phyloP scores from a whole-genome alignment of 1,140 invertebrate species.

The Trichonephila inaurata region DNA sequence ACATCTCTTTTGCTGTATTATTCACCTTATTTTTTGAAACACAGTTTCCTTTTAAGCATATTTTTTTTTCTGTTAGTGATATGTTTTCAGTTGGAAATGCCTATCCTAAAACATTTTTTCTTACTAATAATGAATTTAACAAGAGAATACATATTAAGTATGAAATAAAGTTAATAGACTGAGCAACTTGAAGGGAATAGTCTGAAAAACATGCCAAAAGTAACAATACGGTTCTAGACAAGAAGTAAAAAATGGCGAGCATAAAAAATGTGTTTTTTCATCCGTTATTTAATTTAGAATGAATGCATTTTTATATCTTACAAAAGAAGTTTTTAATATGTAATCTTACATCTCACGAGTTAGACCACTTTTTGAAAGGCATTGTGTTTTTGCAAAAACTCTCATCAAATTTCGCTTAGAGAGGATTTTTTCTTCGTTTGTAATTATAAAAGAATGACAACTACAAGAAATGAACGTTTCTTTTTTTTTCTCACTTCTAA shows the following conservation, averaged over 20 bases:
- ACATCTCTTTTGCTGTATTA: too few relatives aligned
- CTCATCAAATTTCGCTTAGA: conserved; percentile 73
- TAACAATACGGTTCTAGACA: neutral
- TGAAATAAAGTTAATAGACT: conserved; percentile 33
- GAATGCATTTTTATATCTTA: conserved; percentile 50
- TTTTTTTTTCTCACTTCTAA: conserved; percentile 36
- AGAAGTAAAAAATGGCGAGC: neutral
- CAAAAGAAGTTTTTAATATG: conserved; percentile 74
- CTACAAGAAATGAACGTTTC: conserved; percentile 41
- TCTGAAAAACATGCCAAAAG: conserved; percentile 24
- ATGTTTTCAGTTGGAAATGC: too few relatives aligned
- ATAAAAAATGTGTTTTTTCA: conserved; percentile 37
- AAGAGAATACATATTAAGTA: conserved; percentile 42
- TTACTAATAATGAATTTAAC: conserved; percentile 8
- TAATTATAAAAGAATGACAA: conserved; percentile 71
- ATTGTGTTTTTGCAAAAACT: conserved; percentile 38
- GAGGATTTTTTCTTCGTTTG: conserved; percentile 43
- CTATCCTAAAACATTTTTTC: neutral
- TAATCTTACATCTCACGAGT: conserved; percentile 57
- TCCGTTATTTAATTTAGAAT: conserved; percentile 70
- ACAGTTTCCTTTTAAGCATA: too few relatives aligned
- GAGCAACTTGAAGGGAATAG: neutral
- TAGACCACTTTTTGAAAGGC: conserved; percentile 39
- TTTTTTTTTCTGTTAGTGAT: too few relatives aligned
- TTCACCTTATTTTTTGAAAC: too few relatives aligned